Conservation (phyloP, 2,113 vertebrate genomes). For the Malurus elegans region DNA sequence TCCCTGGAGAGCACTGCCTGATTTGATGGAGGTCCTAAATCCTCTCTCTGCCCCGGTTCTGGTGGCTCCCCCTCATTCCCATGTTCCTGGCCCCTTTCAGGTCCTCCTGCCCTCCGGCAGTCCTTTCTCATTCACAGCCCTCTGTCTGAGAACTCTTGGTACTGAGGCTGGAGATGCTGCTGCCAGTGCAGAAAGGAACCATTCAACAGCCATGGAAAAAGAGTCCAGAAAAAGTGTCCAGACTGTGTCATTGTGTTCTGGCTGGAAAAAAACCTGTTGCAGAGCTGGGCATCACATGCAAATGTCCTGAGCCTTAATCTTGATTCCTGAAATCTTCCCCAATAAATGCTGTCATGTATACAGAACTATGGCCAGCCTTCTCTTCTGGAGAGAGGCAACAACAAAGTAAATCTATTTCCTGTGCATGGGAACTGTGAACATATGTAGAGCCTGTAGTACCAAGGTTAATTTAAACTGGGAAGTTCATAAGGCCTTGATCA, state of each 20-base stretch:
- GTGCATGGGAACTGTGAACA: neutral
- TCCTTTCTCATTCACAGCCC: neutral
- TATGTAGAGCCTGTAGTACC: neutral
- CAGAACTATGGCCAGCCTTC: neutral
- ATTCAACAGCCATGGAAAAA: neutral
- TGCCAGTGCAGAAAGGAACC: neutral
- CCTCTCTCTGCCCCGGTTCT: neutral
- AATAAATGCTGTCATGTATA: neutral
- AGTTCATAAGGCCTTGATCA: neutral
- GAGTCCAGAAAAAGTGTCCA: neutral
- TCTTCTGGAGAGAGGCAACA: neutral
- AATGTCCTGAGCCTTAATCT: neutral
- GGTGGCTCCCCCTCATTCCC: neutral
- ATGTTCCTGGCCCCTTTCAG: neutral
- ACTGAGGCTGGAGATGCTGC: neutral
- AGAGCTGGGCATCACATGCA: neutral
- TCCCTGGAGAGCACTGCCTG: neutral
- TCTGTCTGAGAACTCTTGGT: neutral
- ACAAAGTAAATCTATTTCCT: neutral
- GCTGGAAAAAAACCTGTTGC: neutral
- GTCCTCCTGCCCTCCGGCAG: neutral
- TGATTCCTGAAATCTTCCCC: neutral
- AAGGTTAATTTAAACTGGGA: neutral
- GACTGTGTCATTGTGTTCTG: neutral
- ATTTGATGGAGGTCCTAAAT: neutral